These are phyloP conservation scores for Folsomia candida DNA, from an alignment of 2,888 invertebrate genomes.

Conservation along the genomic window DNA sequence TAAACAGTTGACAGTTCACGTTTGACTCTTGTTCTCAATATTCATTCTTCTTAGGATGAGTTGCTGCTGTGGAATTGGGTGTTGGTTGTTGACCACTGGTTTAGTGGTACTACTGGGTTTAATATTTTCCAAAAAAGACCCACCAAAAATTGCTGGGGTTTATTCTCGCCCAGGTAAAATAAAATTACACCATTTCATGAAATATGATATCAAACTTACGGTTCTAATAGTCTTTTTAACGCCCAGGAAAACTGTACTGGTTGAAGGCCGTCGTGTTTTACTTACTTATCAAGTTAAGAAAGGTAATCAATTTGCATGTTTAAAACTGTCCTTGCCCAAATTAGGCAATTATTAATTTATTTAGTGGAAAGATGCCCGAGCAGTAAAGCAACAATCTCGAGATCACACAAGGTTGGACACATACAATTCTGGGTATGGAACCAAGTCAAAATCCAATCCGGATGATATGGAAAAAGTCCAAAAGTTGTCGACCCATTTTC, in stretches of 20 bases:
- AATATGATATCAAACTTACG: too few relatives aligned
- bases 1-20: too few relatives aligned
- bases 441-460: conserved; percentile 50
- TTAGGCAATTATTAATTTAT: not conserved
- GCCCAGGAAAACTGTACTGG: conserved; percentile 65
- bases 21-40: too few relatives aligned
- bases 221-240: too few relatives aligned
- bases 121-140: conserved; percentile 44
- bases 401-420: conserved; percentile 47
- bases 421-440: conserved; percentile 52
- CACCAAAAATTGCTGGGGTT: conserved; percentile 61
- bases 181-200: too few relatives aligned
- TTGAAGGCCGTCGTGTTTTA: conserved; percentile 63
- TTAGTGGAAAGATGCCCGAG: conserved; percentile 49
- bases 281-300: conserved; percentile 59
- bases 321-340: too few relatives aligned
- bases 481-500: conserved; percentile 58
- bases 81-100: conserved; percentile 28
- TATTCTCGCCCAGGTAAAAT: conserved; percentile 64
- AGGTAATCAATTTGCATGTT: too few relatives aligned
- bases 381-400: not conserved
- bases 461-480: conserved; percentile 62
- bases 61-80: not conserved
- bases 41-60: too few relatives aligned
- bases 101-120: conserved; percentile 21